These are phyloP conservation scores for Sebastes umbrosus DNA, from an alignment of 2,797 vertebrate species.

Conservation along the genomic window DNA sequence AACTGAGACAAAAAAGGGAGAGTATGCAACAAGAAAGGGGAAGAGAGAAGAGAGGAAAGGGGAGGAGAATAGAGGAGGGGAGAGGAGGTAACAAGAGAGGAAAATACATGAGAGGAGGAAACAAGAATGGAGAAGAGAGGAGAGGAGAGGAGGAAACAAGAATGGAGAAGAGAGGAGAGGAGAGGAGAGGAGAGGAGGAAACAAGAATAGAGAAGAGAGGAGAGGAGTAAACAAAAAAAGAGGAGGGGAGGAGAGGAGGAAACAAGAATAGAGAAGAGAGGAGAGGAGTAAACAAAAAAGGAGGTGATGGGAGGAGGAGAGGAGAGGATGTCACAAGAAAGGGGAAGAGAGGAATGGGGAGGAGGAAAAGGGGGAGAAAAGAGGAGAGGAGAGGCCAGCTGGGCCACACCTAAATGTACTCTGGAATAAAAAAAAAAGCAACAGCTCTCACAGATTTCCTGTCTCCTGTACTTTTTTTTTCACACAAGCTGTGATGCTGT, in stretches of 20 bases:
- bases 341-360: too few species aligned
- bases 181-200: not conserved
- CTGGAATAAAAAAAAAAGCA: constrained; percentile 15
- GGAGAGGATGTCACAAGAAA: not conserved
- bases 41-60: not conserved
- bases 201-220: not conserved
- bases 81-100: not conserved
- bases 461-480: constrained; percentile 5
- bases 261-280: not conserved
- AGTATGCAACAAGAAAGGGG: not conserved
- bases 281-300: not conserved
- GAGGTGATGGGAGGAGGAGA: not conserved
- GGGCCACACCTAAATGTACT: constrained; percentile 58
- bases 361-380: not conserved
- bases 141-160: not conserved
- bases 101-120: not conserved
- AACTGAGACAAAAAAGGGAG: not conserved
- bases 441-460: not conserved
- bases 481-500: not conserved
- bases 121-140: not conserved
- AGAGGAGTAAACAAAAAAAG: not conserved
- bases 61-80: not conserved
- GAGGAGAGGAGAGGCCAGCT: not conserved
- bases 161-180: not conserved
- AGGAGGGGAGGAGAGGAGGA: not conserved